Conservation (phyloP, 1,140 invertebrate genomes). For the Euwallacea similis region DNA sequence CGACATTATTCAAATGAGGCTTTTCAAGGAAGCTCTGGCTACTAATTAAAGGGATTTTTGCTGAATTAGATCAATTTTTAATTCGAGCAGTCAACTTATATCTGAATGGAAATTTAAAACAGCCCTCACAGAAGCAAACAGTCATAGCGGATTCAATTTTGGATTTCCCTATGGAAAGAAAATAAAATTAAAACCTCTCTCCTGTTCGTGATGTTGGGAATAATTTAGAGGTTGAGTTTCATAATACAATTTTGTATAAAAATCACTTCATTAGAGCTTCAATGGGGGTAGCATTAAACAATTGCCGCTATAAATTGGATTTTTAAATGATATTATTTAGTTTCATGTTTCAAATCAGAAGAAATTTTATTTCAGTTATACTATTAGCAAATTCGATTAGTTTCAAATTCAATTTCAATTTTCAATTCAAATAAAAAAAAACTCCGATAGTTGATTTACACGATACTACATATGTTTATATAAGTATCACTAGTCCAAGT, state of each 20-base stretch:
- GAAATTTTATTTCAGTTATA: too few species aligned
- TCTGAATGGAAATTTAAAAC: slow-evolving; percentile 7
- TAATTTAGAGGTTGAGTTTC: slow-evolving; percentile 3
- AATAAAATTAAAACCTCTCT: slow-evolving; percentile 13
- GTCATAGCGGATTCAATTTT: slow-evolving; percentile 8
- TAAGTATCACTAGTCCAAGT: too few species aligned
- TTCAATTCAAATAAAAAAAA: too few species aligned
- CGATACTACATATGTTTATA: too few species aligned
- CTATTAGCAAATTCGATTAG: too few species aligned
- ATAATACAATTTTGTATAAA: neutral
- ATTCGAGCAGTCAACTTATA: slow-evolving; percentile 1
- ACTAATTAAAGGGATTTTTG: neutral
- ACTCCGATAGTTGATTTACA: too few species aligned
- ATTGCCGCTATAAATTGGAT: too few species aligned
- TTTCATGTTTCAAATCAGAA: too few species aligned
- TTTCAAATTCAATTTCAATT: too few species aligned
- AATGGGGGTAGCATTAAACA: too few species aligned
- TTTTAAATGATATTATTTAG: too few species aligned
- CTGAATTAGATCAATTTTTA: slow-evolving; percentile 2
- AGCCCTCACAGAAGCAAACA: slow-evolving; percentile 5
- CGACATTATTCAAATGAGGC: slow-evolving; percentile 14
- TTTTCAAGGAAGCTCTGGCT: neutral
- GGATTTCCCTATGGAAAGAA: slow-evolving; percentile 15
- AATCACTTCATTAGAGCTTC: too few species aligned
- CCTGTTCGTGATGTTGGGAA: neutral